These are phyloP conservation scores for Crypturellus tataupa DNA, from an alignment of 2,797 vertebrate genomes.

Conservation along the genomic window DNA sequence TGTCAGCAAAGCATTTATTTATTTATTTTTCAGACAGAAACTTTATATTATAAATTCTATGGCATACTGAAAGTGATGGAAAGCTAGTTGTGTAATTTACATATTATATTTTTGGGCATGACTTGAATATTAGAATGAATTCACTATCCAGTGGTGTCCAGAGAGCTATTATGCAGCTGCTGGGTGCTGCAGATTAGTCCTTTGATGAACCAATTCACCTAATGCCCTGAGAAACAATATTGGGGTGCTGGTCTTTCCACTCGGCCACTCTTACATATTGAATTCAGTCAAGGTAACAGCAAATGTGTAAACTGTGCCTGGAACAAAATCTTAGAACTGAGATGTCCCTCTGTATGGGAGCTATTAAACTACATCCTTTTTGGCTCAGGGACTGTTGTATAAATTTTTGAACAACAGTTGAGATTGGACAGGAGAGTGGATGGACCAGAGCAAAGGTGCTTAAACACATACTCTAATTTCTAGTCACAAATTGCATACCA, in stretches of 20 bases:
- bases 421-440: not conserved
- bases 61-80: not conserved
- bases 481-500: not conserved
- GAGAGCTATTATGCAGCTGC: not conserved
- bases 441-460: not conserved
- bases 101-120: not conserved
- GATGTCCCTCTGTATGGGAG: not conserved
- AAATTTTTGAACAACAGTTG: not conserved
- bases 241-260: not conserved
- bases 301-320: not conserved
- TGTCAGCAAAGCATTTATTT: not conserved
- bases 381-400: too few species aligned
- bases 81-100: conserved; percentile 8
- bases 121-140: not conserved
- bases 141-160: not conserved
- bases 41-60: not conserved
- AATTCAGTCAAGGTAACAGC: not conserved
- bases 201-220: not conserved
- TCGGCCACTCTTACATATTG: not conserved
- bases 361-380: fast-evolving
- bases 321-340: not conserved
- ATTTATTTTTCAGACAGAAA: not conserved
- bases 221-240: not conserved
- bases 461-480: not conserved
- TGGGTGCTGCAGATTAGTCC: not conserved